These are phyloP conservation scores for Oryzias curvinotus DNA, from an alignment of 2,113 vertebrate genomes.

Conservation along the genomic window DNA sequence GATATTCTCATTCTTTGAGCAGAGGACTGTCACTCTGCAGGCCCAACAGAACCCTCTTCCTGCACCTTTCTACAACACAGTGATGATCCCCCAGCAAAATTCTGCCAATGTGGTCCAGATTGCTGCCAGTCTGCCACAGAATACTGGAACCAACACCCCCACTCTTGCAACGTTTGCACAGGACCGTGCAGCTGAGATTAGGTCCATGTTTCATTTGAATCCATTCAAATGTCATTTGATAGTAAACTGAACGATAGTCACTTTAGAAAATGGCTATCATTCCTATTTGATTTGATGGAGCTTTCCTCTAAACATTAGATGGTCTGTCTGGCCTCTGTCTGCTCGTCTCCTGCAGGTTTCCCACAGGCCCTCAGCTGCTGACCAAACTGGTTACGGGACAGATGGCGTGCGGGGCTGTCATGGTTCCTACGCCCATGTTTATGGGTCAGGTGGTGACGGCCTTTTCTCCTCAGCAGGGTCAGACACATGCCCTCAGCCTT, in stretches of 20 bases:
- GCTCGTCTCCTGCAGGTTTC: conserved; percentile 81
- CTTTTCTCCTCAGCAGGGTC: conserved; percentile 88
- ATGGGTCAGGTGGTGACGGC: conserved; percentile 98
- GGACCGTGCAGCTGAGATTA: conserved; percentile 84
- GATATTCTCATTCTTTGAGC: too few species aligned
- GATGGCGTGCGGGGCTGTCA: conserved; percentile 89
- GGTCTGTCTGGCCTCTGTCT: neutral
- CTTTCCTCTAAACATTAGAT: neutral
- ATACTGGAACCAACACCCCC: conserved; percentile 77
- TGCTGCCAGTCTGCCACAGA: conserved; percentile 85
- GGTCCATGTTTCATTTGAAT: conserved; percentile 67
- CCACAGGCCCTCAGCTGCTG: conserved; percentile 90
- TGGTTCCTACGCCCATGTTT: conserved; percentile 97
- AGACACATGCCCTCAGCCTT: conserved; percentile 84
- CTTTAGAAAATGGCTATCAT: neutral
- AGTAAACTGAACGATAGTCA: neutral
- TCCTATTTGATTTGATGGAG: neutral
- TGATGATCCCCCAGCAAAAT: conserved; percentile 93
- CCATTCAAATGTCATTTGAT: neutral
- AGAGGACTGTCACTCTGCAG: conserved; percentile 82
- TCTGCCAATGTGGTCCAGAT: conserved; percentile 87
- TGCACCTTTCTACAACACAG: conserved; percentile 90
- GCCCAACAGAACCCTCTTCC: conserved; percentile 83
- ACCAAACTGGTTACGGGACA: conserved; percentile 94
- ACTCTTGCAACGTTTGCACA: conserved; percentile 88